Evolutionary conservation across 2,888 invertebrate genomes (phyloP).

Genomic region (Coenonympha glycerion): DNA sequence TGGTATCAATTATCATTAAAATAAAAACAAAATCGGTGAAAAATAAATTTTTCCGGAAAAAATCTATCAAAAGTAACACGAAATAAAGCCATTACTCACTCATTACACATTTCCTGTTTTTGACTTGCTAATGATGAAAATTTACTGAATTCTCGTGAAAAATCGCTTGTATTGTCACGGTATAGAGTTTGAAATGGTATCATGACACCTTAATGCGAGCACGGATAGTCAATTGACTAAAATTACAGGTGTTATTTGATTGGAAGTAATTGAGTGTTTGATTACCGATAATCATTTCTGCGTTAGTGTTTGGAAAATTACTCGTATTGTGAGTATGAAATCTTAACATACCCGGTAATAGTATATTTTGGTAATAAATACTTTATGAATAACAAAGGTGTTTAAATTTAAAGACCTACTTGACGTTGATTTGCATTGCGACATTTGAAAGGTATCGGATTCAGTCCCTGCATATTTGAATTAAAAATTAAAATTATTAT

Average conservation of each 20-base stretch:
- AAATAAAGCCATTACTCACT: slow-evolving; percentile 4
- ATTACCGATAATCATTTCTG: background rate
- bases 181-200: background rate
- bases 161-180: background rate
- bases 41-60: background rate
- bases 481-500: no score
- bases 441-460: no score
- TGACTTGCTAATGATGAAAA: background rate
- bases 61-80: background rate
- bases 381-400: no score
- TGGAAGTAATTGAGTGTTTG: background rate
- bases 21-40: no score
- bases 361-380: no score
- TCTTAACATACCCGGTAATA: no score
- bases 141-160: background rate
- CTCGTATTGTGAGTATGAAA: no score
- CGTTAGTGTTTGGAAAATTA: background rate
- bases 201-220: background rate
- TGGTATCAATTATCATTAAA: no score
- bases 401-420: no score
- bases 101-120: slow-evolving; percentile 2
- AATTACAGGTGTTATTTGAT: slow-evolving; percentile 7
- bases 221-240: slow-evolving; percentile 3
- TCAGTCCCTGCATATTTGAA: no score
- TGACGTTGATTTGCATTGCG: no score